Percentiles rank a stretch among this genome's conserved stretches.
Conservation (phyloP, 2,888 invertebrate species). For the Congeria kusceri region DNA sequence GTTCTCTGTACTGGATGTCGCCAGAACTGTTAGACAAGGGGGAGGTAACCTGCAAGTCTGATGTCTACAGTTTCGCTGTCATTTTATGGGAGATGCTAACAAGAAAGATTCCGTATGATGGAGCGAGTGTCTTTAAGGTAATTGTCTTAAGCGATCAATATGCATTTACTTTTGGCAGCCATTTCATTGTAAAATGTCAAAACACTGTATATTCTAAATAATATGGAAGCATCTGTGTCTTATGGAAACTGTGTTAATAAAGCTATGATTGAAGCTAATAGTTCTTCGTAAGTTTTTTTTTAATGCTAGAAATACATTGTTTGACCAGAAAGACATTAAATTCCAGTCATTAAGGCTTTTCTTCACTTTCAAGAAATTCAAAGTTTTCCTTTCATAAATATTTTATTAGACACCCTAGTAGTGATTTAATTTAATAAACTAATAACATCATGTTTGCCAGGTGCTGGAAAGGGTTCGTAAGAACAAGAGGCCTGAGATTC, state of each 20-base stretch:
- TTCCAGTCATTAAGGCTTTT: no score
- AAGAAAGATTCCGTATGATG: constrained; percentile 78
- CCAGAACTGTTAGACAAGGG: constrained; percentile 82
- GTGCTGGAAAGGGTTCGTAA: constrained; percentile 78
- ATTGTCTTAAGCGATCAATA: not conserved
- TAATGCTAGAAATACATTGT: no score
- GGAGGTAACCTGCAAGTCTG: constrained; percentile 80
- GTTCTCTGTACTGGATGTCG: constrained; percentile 83
- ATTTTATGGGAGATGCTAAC: constrained; percentile 84
- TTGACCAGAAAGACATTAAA: no score
- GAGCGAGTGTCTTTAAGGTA: constrained; percentile 81
- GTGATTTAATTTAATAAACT: no score
- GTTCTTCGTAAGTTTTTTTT: no score
- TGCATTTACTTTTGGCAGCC: not conserved
- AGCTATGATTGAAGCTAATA: no score
- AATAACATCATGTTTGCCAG: constrained; percentile 53
- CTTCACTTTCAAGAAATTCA: no score
- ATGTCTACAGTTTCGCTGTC: constrained; percentile 83
- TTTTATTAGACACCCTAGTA: no score
- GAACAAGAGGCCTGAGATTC: constrained; percentile 78
- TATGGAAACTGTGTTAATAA: no score
- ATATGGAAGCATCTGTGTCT: no score
- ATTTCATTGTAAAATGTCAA: not conserved
- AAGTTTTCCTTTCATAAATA: no score
- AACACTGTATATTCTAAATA: not conserved